These are phyloP conservation scores for Glyphotaelius pellucidus DNA, from an alignment of 2,888 invertebrate genomes.

Conservation along the genomic window DNA sequence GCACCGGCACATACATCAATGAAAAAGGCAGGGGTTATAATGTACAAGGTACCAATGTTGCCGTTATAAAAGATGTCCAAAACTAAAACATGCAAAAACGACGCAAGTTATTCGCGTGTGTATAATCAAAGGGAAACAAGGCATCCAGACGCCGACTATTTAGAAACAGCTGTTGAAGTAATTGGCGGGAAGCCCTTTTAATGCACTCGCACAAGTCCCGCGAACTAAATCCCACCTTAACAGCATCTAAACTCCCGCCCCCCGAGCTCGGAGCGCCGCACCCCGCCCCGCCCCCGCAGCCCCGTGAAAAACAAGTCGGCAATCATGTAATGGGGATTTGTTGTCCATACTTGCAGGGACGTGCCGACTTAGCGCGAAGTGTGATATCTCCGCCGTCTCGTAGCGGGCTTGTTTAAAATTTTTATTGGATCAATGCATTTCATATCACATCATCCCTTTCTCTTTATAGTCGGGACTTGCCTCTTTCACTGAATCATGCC, in stretches of 20 bases:
- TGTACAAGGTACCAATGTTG: no score
- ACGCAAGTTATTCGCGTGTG: neutral
- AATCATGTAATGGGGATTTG: conserved; percentile 64
- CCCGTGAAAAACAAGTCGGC: conserved; percentile 58
- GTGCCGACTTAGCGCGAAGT: conserved; percentile 54
- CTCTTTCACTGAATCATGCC: conserved; percentile 28
- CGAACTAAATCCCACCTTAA: conserved; percentile 53
- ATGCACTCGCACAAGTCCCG: conserved; percentile 52
- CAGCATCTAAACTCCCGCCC: conserved; percentile 33
- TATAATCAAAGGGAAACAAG: neutral
- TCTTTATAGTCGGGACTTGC: conserved; percentile 17
- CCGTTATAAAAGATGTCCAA: neutral
- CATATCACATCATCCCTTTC: conserved; percentile 26
- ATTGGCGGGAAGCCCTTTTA: conserved; percentile 56
- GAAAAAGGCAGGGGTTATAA: no score
- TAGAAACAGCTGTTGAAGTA: conserved; percentile 48
- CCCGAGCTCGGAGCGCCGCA: neutral
- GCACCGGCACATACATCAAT: no score
- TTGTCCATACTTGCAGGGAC: conserved; percentile 59
- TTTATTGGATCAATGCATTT: conserved; percentile 51
- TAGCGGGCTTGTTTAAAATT: conserved; percentile 48
- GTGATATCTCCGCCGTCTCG: conserved; percentile 34
- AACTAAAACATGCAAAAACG: neutral
- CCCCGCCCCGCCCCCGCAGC: conserved; percentile 3
- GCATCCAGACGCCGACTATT: conserved; percentile 27